A percentile compares a stretch with the other conserved stretches of the same genome.
phyloP scores from a whole-genome alignment of 2,888 invertebrate genomes.

The Drosophila quinaria region DNA sequence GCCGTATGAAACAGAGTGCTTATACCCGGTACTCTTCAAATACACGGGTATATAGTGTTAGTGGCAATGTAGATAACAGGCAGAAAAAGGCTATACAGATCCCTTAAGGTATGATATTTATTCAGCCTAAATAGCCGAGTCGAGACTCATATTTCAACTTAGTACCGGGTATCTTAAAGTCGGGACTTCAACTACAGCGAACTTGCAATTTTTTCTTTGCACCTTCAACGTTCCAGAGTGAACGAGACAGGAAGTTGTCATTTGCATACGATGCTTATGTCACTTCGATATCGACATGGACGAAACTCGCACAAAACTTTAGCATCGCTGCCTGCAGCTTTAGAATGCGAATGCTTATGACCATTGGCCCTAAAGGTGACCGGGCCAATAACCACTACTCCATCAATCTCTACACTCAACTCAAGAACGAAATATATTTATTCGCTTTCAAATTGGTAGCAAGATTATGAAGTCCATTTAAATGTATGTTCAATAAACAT shows the following conservation, averaged over 20 bases:
- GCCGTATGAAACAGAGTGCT: constrained; percentile 16
- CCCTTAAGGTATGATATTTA: background rate
- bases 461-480: no score
- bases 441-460: no score
- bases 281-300: constrained; percentile 43
- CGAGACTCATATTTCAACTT: background rate
- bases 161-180: background rate
- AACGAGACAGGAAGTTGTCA: constrained; percentile 35
- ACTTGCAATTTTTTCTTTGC: constrained; percentile 2
- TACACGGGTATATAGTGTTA: background rate
- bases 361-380: background rate
- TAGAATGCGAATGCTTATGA: background rate
- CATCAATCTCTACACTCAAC: background rate
- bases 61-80: background rate
- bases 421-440: background rate
- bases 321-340: background rate
- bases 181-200: background rate
- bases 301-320: constrained; percentile 1
- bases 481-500: background rate
- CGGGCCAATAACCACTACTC: background rate
- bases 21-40: background rate
- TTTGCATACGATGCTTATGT: constrained; percentile 65
- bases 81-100: background rate
- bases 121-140: no score
- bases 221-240: background rate